Percentiles rank a stretch among this genome's conserved stretches.
Evolutionary conservation across 2,113 vertebrate genomes (phyloP).

Genomic region (Boulengeromyrus knoepffleri): DNA sequence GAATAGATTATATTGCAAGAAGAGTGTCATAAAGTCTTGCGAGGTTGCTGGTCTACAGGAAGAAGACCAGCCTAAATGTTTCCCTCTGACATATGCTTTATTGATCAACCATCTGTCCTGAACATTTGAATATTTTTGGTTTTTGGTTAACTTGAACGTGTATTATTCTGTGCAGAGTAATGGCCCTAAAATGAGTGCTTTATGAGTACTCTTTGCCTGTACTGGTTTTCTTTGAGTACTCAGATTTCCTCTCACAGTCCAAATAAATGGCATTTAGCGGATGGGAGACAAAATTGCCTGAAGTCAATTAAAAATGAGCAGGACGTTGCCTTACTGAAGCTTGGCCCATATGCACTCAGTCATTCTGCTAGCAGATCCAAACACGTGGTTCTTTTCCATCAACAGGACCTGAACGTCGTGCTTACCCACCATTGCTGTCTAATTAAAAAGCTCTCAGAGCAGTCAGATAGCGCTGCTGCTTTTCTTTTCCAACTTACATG

Average conservation of each 20-base stretch:
- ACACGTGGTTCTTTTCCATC: not conserved
- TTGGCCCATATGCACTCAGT: not conserved
- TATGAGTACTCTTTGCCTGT: not conserved
- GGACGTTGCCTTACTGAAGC: not conserved
- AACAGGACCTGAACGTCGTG: not conserved
- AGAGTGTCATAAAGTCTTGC: not conserved
- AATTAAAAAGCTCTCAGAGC: not conserved
- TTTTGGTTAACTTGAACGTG: not conserved
- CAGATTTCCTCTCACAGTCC: not conserved
- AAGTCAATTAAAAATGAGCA: not conserved
- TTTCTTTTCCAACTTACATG: not conserved
- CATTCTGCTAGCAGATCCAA: not conserved
- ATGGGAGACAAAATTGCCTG: not conserved
- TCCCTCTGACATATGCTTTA: not conserved
- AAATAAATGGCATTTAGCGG: not conserved
- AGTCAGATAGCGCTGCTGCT: not conserved
- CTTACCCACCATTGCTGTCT: not conserved
- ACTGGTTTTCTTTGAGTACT: not conserved
- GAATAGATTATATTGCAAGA: not conserved
- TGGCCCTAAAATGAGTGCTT: not conserved
- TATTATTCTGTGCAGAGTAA: not conserved
- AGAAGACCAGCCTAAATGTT: not conserved
- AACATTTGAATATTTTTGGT: not conserved
- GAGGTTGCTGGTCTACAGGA: not conserved
- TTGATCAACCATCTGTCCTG: not conserved